Evolutionary conservation across 2,113 vertebrate species (phyloP), one percentile per base, ranked within the genome.

Genomic region (Vidua macroura): DNA sequence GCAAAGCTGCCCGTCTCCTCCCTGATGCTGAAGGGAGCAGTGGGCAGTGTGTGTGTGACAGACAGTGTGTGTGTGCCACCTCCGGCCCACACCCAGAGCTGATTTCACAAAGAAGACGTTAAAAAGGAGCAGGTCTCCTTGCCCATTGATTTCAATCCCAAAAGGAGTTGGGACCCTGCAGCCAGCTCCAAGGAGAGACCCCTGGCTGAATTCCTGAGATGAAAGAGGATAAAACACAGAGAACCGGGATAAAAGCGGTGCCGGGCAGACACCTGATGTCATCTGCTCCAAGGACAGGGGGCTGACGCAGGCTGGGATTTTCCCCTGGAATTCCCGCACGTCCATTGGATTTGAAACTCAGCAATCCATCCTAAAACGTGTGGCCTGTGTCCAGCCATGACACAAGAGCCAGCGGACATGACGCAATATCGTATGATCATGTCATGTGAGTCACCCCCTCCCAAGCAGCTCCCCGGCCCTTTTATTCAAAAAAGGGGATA

Each of bases 291-390:
- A 22, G 69, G 58, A 15, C 52, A 7, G 0, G 0, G 11, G 2
- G 48, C 13, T 44, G 60, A 69, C 0, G 2, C 23, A 14, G 1
- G 3, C 3, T 1, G 62, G 72, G 68, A 48, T 24, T 37, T 49
- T 30, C 72, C 43, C 20, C 59, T 7, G 20, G 7, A 33, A 35
- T 46, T 83, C 20, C 62, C 0, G 0, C 3, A 1, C 0, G 0
- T 3, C 1, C 7, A 1, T 17, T 63, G 63, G 77, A 35, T 66
- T 4, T 28, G 80, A 77, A 46, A 31, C 1, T 2, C 6, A 4
- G 6, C 10, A 17, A 35, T 15, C 11, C 43, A 9, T 69, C 17
- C 48, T 37, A 0, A 17, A 73, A 19, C 16, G 35, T 0, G 16
- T 76, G 91, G 80, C 55, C 80, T 10, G 11, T 10, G 37, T 51